Evolutionary conservation across 2,797 vertebrate species (phyloP).

Genomic region (Notolabrus celidotus): DNA sequence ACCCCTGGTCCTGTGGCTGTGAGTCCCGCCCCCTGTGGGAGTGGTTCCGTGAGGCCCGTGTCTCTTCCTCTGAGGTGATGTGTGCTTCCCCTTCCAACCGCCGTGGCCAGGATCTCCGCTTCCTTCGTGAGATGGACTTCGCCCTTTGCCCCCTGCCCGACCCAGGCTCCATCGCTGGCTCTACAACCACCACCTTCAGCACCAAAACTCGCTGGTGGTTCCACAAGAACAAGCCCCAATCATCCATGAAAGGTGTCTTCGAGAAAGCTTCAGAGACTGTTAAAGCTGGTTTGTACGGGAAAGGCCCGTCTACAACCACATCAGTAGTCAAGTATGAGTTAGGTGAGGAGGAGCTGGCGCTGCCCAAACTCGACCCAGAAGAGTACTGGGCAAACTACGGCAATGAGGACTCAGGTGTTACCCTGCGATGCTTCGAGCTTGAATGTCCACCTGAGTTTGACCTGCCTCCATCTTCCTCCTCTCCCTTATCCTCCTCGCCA

Average conservation of each 20-base stretch:
- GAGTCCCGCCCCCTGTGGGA: constrained; percentile 93
- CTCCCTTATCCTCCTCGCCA: constrained; percentile 56
- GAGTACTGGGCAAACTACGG: constrained; percentile 92
- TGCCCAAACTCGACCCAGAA: constrained; percentile 89
- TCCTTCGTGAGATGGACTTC: constrained; percentile 93
- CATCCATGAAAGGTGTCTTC: constrained; percentile 84
- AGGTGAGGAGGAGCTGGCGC: constrained; percentile 89
- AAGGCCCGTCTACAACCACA: constrained; percentile 84
- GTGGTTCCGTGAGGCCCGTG: constrained; percentile 92
- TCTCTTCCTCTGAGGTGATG: constrained; percentile 93
- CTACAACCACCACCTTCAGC: constrained; percentile 88
- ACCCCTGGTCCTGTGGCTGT: constrained; percentile 97
- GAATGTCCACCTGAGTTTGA: constrained; percentile 87
- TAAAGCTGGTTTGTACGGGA: constrained; percentile 83
- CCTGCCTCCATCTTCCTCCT: constrained; percentile 77
- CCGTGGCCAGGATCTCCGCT: constrained; percentile 91
- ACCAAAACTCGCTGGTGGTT: constrained; percentile 87
- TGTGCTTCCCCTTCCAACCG: constrained; percentile 90
- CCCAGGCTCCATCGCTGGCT: constrained; percentile 85
- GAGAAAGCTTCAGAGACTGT: constrained; percentile 85
- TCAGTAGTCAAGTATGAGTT: constrained; percentile 91
- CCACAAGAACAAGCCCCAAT: constrained; percentile 88
- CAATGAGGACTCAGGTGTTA: constrained; percentile 88
- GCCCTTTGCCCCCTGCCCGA: constrained; percentile 89
- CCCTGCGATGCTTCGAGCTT: constrained; percentile 86